phyloP scores from a whole-genome alignment of 2,888 invertebrate species.

The Zelleria hepariella region DNA sequence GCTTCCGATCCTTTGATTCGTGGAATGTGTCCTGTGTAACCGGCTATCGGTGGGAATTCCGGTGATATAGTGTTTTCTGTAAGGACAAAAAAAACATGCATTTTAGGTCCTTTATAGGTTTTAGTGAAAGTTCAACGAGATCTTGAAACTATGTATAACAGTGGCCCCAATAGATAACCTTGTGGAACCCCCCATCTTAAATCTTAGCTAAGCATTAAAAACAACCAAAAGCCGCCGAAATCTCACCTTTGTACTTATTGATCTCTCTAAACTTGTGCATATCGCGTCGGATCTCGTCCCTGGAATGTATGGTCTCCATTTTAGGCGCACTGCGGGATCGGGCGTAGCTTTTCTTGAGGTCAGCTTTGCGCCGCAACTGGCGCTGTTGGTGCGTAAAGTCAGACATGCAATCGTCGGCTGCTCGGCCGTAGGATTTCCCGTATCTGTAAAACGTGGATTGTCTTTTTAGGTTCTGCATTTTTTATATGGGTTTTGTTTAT shows the following conservation, averaged over 20 bases:
- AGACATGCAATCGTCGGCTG: conserved; percentile 73
- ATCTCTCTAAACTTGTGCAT: conserved; percentile 66
- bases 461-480: not conserved
- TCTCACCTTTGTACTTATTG: conserved; percentile 66
- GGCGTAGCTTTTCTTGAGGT: conserved; percentile 53
- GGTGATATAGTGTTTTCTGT: conserved; percentile 76
- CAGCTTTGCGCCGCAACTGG: conserved; percentile 47
- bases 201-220: not conserved
- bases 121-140: not conserved
- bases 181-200: not conserved
- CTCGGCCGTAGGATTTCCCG: conserved; percentile 71
- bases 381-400: conserved; percentile 66
- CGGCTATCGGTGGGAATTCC: conserved; percentile 79
- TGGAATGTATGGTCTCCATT: conserved; percentile 67
- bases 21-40: conserved; percentile 82
- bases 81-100: conserved; percentile 18
- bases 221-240: not conserved
- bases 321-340: conserved; percentile 70
- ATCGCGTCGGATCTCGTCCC: conserved; percentile 68
- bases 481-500: not conserved
- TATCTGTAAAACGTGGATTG: conserved; percentile 31
- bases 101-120: not conserved
- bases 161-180: not conserved
- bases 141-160: not conserved
- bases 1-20: conserved; percentile 77